phyloP scores from a whole-genome alignment of 2,113 vertebrate species.

The Onychostoma macrolepis region DNA sequence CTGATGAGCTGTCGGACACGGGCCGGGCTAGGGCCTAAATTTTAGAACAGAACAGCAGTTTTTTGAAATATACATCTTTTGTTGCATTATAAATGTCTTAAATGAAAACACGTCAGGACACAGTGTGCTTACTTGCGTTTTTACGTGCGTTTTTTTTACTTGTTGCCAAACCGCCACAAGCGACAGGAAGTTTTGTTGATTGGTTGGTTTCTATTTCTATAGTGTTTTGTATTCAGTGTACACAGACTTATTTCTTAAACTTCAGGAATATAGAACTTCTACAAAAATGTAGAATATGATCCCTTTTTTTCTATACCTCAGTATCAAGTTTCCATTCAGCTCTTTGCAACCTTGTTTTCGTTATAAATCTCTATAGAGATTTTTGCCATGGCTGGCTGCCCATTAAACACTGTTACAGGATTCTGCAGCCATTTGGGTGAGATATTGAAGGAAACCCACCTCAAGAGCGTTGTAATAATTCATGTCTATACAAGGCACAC shows the following conservation, averaged over 20 bases:
- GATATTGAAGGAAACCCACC: constrained; percentile 8
- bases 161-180: not conserved
- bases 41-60: no score
- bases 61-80: no score
- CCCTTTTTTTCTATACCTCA: not conserved
- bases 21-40: no score
- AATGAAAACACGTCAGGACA: no score
- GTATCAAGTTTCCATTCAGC: constrained; percentile 15
- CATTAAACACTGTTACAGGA: not conserved
- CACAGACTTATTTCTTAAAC: not conserved
- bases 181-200: not conserved
- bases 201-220: not conserved
- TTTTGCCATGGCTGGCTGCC: not conserved
- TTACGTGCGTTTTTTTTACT: not conserved
- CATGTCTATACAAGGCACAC: constrained; percentile 21
- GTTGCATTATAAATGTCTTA: no score
- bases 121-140: not conserved
- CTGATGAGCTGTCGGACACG: no score
- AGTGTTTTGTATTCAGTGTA: not conserved
- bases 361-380: not conserved
- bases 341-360: not conserved
- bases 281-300: not conserved
- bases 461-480: not conserved
- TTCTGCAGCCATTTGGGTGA: constrained; percentile 6
- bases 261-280: not conserved